These are phyloP conservation scores for Pluvialis apricaria DNA, from an alignment of 2,113 vertebrate genomes.

Conservation along the genomic window DNA sequence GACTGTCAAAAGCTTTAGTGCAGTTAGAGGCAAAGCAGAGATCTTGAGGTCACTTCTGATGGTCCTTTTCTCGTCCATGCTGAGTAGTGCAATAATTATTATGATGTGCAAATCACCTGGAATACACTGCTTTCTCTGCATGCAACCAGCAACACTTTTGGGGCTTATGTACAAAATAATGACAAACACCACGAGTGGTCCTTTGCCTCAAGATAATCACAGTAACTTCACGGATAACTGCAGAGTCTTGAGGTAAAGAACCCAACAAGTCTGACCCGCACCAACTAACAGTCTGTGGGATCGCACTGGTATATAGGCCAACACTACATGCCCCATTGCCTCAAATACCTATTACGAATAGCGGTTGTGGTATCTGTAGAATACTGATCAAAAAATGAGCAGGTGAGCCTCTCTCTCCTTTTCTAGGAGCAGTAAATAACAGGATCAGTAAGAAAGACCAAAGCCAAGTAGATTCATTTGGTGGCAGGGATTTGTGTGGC, in stretches of 20 bases:
- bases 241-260: neutral
- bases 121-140: neutral
- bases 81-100: neutral
- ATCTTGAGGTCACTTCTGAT: neutral
- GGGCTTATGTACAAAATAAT: neutral
- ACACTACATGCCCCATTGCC: neutral
- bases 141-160: neutral
- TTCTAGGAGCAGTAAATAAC: neutral
- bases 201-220: no score
- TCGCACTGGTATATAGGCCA: rapidly evolving
- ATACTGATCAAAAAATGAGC: neutral
- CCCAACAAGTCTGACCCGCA: neutral
- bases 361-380: neutral
- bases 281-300: neutral
- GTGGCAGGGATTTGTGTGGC: neutral
- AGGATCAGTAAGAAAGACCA: neutral
- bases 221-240: no score
- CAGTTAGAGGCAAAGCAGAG: neutral
- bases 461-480: neutral
- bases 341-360: neutral
- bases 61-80: neutral
- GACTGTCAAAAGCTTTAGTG: neutral
- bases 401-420: neutral
- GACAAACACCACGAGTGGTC: neutral
- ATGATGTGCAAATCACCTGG: neutral